A percentile compares a stretch with the other conserved stretches of the same genome.
phyloP scores from a whole-genome alignment of 2,888 invertebrate species.

The Cheilosia vulpina region DNA sequence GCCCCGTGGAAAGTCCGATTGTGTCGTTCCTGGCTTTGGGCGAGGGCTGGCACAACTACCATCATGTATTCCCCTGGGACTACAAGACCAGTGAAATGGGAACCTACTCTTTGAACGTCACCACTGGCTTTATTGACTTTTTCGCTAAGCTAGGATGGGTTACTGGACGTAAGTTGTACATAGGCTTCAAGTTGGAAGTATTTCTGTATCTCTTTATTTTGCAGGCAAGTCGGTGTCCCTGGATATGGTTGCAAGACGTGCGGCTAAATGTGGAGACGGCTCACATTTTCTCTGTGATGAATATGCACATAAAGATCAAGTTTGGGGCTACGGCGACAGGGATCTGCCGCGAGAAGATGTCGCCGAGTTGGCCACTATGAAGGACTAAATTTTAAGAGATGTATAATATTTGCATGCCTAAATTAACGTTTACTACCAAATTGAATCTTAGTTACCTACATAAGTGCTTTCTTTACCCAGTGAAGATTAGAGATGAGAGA shows the following conservation, averaged over 20 bases:
- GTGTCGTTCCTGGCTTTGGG: constrained; percentile 91
- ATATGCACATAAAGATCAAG: constrained; percentile 81
- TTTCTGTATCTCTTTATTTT: neutral
- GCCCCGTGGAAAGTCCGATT: constrained; percentile 88
- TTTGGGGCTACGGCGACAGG: constrained; percentile 88
- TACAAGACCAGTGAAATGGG: constrained; percentile 89
- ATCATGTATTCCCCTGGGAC: constrained; percentile 90
- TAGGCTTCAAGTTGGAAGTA: neutral
- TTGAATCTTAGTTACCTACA: constrained; percentile 5
- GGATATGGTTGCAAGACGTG: constrained; percentile 85
- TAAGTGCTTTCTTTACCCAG: constrained; percentile 20
- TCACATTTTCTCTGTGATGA: constrained; percentile 83
- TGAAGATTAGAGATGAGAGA: constrained; percentile 18
- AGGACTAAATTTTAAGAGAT: constrained; percentile 78
- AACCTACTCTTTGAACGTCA: constrained; percentile 87
- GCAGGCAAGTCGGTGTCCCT: constrained; percentile 85
- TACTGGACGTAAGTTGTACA: constrained; percentile 87
- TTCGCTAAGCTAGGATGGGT: constrained; percentile 93
- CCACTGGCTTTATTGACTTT: constrained; percentile 91
- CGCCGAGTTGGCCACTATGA: constrained; percentile 85
- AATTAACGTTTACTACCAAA: constrained; percentile 13
- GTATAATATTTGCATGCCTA: constrained; percentile 30
- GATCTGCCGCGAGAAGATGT: constrained; percentile 86
- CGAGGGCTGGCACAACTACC: constrained; percentile 94
- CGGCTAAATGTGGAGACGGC: constrained; percentile 86